phyloP scores from a whole-genome alignment of 2,888 invertebrate species.

The Zaprionus obscuricornis region DNA sequence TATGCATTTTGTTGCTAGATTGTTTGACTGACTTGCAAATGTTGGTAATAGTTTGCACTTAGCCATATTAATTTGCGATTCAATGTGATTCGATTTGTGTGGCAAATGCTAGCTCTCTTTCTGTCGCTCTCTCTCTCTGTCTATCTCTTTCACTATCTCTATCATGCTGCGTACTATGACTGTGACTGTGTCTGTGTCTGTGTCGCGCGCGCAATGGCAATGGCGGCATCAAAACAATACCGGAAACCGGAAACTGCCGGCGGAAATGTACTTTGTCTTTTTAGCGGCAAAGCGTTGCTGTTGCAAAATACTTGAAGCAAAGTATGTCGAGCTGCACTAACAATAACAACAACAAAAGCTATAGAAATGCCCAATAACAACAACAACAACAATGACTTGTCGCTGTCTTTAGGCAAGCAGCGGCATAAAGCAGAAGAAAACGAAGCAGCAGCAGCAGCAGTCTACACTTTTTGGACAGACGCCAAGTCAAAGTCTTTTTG shows the following conservation, averaged over 20 bases:
- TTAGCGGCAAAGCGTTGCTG: conserved; percentile 64
- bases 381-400: too few relatives aligned
- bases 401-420: too few relatives aligned
- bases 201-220: not conserved
- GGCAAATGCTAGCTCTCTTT: not conserved
- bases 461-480: conserved; percentile 46
- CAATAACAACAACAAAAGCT: conserved; percentile 40
- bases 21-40: conserved; percentile 54
- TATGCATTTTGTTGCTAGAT: conserved; percentile 27
- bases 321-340: conserved; percentile 71
- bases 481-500: conserved; percentile 57
- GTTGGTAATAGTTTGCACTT: conserved; percentile 53
- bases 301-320: conserved; percentile 68
- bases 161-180: not conserved
- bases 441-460: conserved; percentile 7
- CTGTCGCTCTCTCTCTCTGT: not conserved
- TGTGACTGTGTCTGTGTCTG: not conserved
- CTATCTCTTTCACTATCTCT: not conserved
- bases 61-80: conserved; percentile 59
- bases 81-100: conserved; percentile 45
- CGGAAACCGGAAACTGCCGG: conserved; percentile 75
- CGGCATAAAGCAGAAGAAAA: too few relatives aligned
- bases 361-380: too few relatives aligned
- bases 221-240: conserved; percentile 67
- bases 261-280: conserved; percentile 80